These are phyloP conservation scores for Ataeniobius toweri DNA, from an alignment of 2,797 vertebrate species.

Conservation along the genomic window DNA sequence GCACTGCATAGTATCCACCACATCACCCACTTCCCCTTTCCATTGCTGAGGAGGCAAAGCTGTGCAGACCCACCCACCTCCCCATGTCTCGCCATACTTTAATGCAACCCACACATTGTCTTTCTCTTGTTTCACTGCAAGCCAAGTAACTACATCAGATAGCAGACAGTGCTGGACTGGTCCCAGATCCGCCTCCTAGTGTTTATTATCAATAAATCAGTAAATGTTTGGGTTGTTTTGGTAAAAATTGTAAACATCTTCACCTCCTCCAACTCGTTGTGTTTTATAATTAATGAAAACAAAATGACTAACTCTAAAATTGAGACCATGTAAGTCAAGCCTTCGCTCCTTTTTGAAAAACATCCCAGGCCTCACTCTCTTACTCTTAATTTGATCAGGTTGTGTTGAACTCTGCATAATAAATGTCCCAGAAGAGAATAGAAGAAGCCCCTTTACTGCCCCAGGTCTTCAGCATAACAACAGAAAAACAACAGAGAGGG, in stretches of 20 bases:
- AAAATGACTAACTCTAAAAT: neutral
- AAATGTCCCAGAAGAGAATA: constrained; percentile 77
- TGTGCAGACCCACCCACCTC: constrained; percentile 55
- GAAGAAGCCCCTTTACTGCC: constrained; percentile 78
- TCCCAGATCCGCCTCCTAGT: constrained; percentile 44
- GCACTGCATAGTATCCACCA: constrained; percentile 70
- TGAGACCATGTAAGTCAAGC: constrained; percentile 27
- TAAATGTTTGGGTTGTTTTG: neutral
- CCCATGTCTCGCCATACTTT: constrained; percentile 44
- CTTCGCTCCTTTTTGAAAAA: constrained; percentile 45
- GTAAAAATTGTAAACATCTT: neutral
- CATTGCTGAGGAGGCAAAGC: constrained; percentile 73
- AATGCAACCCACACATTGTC: constrained; percentile 55
- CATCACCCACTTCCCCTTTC: constrained; percentile 80
- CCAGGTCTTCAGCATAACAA: constrained; percentile 76
- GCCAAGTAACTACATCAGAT: constrained; percentile 44
- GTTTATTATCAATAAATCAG: constrained; percentile 17
- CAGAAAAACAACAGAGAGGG: constrained; percentile 79
- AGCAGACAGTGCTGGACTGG: constrained; percentile 34
- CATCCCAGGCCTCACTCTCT: constrained; percentile 54
- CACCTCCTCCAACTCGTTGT: neutral
- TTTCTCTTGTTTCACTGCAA: constrained; percentile 38
- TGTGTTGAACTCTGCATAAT: constrained; percentile 73
- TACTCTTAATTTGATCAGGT: constrained; percentile 78
- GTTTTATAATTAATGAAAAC: neutral